These are phyloP conservation scores for Conus canariensis DNA, from an alignment of 2,888 invertebrate species.

Conservation along the genomic window DNA sequence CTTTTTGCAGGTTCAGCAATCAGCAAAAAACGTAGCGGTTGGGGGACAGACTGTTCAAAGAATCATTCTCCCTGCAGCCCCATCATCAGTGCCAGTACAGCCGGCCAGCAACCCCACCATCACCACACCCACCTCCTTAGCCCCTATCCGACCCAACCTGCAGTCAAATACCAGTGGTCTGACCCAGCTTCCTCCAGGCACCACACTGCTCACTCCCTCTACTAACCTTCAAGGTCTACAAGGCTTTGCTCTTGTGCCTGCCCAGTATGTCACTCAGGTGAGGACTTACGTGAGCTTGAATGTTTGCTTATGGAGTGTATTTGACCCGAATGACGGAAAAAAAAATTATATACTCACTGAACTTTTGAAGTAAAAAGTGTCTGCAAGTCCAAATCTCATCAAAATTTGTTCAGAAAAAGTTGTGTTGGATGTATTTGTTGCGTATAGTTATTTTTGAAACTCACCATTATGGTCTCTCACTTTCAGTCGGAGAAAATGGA, in stretches of 20 bases:
- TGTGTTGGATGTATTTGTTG: not conserved
- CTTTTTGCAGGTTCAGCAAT: slow-evolving; percentile 32
- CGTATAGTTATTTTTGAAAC: not conserved
- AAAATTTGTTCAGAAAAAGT: not conserved
- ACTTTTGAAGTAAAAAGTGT: too few relatives aligned
- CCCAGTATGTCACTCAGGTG: slow-evolving; percentile 81
- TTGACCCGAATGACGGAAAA: too few relatives aligned
- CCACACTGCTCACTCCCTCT: slow-evolving; percentile 75
- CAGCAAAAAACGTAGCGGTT: slow-evolving; percentile 34
- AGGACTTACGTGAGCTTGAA: not conserved
- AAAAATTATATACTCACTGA: too few relatives aligned
- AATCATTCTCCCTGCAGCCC: slow-evolving; percentile 74
- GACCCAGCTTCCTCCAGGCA: slow-evolving; percentile 70
- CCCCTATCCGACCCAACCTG: slow-evolving; percentile 74
- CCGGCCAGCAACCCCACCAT: slow-evolving; percentile 53
- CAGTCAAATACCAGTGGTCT: slow-evolving; percentile 60
- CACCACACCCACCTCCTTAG: slow-evolving; percentile 57
- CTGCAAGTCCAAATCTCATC: too few relatives aligned
- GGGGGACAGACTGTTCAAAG: slow-evolving; percentile 63
- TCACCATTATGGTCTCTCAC: too few relatives aligned
- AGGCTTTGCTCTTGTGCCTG: slow-evolving; percentile 82
- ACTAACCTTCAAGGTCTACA: slow-evolving; percentile 70
- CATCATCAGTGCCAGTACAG: slow-evolving; percentile 39
- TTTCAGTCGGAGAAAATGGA: too few relatives aligned
- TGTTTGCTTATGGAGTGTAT: not conserved